Evolutionary conservation across 2,113 vertebrate species (phyloP), one percentile per base, ranked within the genome.

Genomic region (Lethenteron camtschaticum): DNA sequence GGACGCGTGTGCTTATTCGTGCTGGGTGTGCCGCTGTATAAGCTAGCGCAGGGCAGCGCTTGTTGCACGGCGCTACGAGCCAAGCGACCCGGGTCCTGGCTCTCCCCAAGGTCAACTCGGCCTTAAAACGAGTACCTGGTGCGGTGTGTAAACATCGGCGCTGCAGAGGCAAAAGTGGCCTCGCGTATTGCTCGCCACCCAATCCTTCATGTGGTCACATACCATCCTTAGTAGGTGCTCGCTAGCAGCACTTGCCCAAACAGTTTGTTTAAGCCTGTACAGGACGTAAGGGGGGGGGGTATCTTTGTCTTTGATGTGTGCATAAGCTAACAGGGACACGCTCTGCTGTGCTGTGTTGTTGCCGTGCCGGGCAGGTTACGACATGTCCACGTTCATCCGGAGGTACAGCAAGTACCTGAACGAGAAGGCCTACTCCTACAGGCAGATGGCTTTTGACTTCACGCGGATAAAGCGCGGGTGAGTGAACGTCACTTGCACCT

Each of bases 401-500:
- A 78, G 87, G 57, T 94, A 95, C 74, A 91, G 92, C 80, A 86
- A 83, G 74, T 97, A 94, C 79, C 82, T 97, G 82, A 96, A 95
- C 68, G 90, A 95, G 81, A 96, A 94, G 80, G 91, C 88, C 73
- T 85, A 94, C 76, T 86, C 89, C 9, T 97, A 88, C 75, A 82
- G 90, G 75, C 83, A 88, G 76, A 85, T 95, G 72, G 83, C 87
- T 69, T 87, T 85, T 76, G 92, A 96, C 79, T 88, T 96, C 82
- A 92, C 88, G 79, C 95, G 95, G 83, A 86, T 86, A 87, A 95
- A 90, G 78, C 83, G 86, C 76, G 90, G 90, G 90, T 96, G 83
- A 66, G 85, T 74, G 41, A 41, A 41, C 4, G 41, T 5, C 41
- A 8, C 18, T 9, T 66, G 7, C 14, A n/a, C 14, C 14, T 66